phyloP scores from a whole-genome alignment of 2,113 vertebrate species.

The Notarius quadriscutis region DNA sequence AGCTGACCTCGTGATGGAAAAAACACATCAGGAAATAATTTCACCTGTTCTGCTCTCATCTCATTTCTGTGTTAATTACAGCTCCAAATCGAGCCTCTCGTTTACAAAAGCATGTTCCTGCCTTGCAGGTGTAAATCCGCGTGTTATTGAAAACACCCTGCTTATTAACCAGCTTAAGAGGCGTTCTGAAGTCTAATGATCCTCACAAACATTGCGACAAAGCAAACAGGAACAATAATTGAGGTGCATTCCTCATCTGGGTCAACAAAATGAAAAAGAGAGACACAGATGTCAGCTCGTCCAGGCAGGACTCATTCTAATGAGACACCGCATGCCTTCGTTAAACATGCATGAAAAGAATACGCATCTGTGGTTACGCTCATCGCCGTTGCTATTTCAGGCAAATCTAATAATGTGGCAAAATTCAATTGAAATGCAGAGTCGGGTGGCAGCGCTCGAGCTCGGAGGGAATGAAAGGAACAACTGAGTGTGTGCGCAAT shows the following conservation, averaged over 20 bases:
- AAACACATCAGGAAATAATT: not conserved
- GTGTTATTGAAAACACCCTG: conserved; percentile 21
- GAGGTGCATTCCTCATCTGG: conserved; percentile 33
- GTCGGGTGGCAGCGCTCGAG: conserved; percentile 15
- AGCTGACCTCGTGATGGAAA: not conserved
- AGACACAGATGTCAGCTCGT: conserved; percentile 36
- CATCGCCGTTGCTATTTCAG: conserved; percentile 47
- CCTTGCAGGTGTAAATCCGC: conserved; percentile 7
- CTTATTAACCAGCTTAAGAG: conserved; percentile 35
- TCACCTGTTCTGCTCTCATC: not conserved
- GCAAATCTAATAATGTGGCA: conserved; percentile 59
- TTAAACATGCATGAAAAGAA: not conserved
- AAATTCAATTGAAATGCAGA: conserved; percentile 62
- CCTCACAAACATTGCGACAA: not conserved
- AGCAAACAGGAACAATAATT: conserved; percentile 35
- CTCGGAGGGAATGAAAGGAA: conserved; percentile 28
- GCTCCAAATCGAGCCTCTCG: not conserved
- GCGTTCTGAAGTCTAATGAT: conserved; percentile 20
- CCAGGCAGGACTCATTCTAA: conserved; percentile 29
- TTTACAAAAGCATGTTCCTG: not conserved
- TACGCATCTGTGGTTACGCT: not conserved
- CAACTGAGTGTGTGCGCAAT: conserved; percentile 38
- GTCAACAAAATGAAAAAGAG: conserved; percentile 23
- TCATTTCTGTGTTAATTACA: not conserved
- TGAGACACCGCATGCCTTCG: conserved; percentile 31